Percentiles rank a stretch among this genome's conserved stretches.
Conservation (phyloP, 1,140 invertebrate species). For the Drosophila ambigua region DNA sequence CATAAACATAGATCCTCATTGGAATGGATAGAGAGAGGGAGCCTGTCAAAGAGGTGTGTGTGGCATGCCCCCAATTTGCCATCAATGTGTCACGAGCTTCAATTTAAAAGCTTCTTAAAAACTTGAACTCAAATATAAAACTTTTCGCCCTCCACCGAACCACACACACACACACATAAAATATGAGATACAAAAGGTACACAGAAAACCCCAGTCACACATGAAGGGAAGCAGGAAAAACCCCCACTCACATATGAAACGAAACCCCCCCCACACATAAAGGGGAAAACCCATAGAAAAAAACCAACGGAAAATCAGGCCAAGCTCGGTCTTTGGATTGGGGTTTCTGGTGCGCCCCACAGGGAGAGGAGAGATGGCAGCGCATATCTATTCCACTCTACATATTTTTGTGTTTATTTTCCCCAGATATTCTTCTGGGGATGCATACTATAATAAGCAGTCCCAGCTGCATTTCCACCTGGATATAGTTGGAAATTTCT, state of each 20-base stretch:
- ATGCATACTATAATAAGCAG: slow-evolving; percentile 50
- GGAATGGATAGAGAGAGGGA: too few relatives aligned
- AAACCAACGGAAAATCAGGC: slow-evolving; percentile 44
- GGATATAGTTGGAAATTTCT: slow-evolving; percentile 12
- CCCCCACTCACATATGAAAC: background rate
- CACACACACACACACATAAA: slow-evolving; percentile 3
- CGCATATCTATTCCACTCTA: slow-evolving; percentile 31
- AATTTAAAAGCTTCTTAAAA: slow-evolving; percentile 62
- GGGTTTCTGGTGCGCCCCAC: slow-evolving; percentile 45
- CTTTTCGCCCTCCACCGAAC: background rate
- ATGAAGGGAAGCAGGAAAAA: background rate
- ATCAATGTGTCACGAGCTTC: slow-evolving; percentile 39
- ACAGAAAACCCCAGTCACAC: slow-evolving; percentile 20
- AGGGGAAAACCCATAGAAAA: slow-evolving; percentile 7
- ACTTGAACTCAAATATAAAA: slow-evolving; percentile 35
- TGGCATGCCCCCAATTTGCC: slow-evolving; percentile 23
- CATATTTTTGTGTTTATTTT: slow-evolving; percentile 39
- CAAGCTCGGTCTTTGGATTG: slow-evolving; percentile 47
- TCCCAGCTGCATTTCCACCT: slow-evolving; percentile 39
- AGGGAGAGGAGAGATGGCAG: slow-evolving; percentile 6
- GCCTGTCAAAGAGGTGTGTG: slow-evolving; percentile 7
- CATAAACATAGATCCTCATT: slow-evolving; percentile 41
- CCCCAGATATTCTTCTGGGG: slow-evolving; percentile 22
- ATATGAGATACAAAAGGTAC: slow-evolving; percentile 44
- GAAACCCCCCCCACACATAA: background rate